Conservation (phyloP, 2,797 vertebrate genomes). For the Catamblyrhynchus diadema region DNA sequence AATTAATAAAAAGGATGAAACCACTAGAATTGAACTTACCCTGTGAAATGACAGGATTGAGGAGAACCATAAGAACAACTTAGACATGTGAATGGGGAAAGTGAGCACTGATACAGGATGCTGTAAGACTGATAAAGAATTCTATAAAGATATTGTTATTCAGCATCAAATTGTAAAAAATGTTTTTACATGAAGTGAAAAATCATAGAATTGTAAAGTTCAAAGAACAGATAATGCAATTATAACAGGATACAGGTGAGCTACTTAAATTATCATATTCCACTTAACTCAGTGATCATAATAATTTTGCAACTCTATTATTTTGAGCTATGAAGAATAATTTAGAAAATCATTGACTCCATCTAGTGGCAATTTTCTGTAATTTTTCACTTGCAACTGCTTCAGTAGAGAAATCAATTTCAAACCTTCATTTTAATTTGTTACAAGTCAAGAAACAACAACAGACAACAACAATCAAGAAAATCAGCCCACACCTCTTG, state of each 20-base stretch:
- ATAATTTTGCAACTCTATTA: slow-evolving; percentile 51
- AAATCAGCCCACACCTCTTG: neutral
- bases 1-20: slow-evolving; percentile 18
- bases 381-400: slow-evolving; percentile 12
- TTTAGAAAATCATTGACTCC: slow-evolving; percentile 75
- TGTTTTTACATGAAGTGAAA: slow-evolving; percentile 2
- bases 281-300: slow-evolving; percentile 36
- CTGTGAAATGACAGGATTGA: neutral
- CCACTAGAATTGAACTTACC: neutral
- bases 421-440: neutral
- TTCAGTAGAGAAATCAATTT: neutral
- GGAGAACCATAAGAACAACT: neutral
- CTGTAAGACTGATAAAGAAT: neutral
- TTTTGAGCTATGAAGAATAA: neutral
- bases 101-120: neutral
- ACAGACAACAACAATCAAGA: neutral
- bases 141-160: slow-evolving; percentile 30
- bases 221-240: slow-evolving; percentile 45
- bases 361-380: slow-evolving; percentile 72
- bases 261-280: slow-evolving; percentile 64
- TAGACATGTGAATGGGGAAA: neutral
- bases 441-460: neutral
- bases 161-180: slow-evolving; percentile 17
- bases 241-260: slow-evolving; percentile 60
- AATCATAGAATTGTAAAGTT: slow-evolving; percentile 42